Evolutionary conservation across 2,797 vertebrate genomes (phyloP).

Genomic region (Phoxinus dragarum): DNA sequence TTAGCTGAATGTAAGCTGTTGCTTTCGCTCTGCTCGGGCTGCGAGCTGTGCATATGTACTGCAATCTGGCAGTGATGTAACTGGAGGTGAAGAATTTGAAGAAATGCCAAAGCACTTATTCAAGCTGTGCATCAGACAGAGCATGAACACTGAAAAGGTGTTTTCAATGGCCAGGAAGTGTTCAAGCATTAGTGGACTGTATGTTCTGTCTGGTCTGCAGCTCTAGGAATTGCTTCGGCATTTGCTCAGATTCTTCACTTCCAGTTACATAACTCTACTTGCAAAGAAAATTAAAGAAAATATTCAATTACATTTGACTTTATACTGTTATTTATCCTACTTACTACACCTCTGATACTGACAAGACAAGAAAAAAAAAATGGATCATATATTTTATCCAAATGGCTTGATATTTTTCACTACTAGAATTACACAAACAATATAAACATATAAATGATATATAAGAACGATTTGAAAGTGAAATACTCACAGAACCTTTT

Average conservation of each 20-base stretch:
- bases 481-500: background rate
- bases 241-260: conserved; percentile 10
- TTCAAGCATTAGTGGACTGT: background rate
- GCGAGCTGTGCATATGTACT: conserved; percentile 23
- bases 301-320: background rate
- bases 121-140: background rate
- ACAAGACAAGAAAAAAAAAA: too few relatives aligned
- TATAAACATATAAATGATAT: background rate
- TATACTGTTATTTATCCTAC: background rate
- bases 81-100: conserved; percentile 28
- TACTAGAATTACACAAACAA: too few relatives aligned
- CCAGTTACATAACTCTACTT: background rate
- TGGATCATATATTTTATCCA: too few relatives aligned
- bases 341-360: background rate
- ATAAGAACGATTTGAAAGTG: background rate
- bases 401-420: too few relatives aligned
- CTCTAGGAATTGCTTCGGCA: conserved; percentile 16
- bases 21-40: conserved; percentile 9
- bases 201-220: background rate
- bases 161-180: conserved; percentile 7
- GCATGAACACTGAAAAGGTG: background rate
- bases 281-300: background rate
- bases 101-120: conserved; percentile 40
- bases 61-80: conserved; percentile 29
- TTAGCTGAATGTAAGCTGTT: conserved; percentile 26